Conservation (phyloP, 1,140 invertebrate genomes). For the Araneus ventricosus region DNA sequence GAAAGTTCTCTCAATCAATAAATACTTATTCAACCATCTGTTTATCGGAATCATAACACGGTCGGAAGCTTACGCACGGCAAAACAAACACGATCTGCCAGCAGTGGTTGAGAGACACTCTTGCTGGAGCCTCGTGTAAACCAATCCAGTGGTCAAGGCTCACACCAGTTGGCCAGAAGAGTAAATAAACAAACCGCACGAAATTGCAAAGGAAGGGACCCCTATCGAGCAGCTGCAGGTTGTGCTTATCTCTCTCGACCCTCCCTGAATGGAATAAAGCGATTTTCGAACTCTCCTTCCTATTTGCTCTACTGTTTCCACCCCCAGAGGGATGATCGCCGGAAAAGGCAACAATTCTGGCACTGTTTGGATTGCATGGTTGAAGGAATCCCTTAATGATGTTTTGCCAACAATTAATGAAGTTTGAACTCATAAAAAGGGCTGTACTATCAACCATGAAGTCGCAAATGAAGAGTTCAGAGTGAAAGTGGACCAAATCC, state of each 20-base stretch:
- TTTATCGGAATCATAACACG: background rate
- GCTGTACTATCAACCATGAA: too few relatives aligned
- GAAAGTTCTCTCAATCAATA: background rate
- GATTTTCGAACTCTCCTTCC: background rate
- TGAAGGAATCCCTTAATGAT: too few relatives aligned
- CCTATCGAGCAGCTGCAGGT: background rate
- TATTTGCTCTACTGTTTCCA: background rate
- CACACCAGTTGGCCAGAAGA: background rate
- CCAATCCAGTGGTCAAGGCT: background rate
- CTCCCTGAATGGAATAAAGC: background rate
- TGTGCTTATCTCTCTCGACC: background rate
- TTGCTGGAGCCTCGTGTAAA: background rate
- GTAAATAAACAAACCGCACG: background rate
- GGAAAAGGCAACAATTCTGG: background rate
- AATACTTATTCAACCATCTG: background rate
- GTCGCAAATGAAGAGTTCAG: too few relatives aligned
- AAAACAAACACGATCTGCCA: background rate
- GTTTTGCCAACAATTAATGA: too few relatives aligned
- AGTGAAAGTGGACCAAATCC: too few relatives aligned
- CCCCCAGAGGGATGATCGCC: background rate
- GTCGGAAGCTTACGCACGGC: background rate
- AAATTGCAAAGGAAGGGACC: background rate
- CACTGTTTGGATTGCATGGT: background rate
- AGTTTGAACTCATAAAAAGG: too few relatives aligned
- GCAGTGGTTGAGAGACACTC: background rate